These are phyloP conservation scores for Protobothrops mucrosquamatus DNA, from an alignment of 2,113 vertebrate species.

Conservation along the genomic window DNA sequence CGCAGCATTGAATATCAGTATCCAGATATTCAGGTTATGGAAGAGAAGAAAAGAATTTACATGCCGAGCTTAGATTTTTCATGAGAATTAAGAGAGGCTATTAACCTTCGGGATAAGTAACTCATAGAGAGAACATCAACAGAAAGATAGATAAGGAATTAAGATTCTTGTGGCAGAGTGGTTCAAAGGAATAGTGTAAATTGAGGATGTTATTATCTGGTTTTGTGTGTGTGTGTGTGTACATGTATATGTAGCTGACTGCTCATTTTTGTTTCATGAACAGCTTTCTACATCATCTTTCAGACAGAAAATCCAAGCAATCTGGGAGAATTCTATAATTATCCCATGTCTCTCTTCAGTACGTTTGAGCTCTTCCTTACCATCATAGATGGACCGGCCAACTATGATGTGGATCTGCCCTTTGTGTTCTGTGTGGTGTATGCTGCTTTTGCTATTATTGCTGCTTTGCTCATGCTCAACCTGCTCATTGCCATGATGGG, in stretches of 20 bases:
- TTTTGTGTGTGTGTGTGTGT: not conserved
- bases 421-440: conserved; percentile 84
- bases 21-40: not conserved
- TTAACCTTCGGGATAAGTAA: not conserved
- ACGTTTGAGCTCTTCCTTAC: conserved; percentile 91
- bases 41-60: not conserved
- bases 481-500: conserved; percentile 96
- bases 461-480: conserved; percentile 87
- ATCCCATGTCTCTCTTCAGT: conserved; percentile 84
- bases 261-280: not conserved
- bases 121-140: not conserved
- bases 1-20: not conserved
- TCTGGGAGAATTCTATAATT: conserved; percentile 81
- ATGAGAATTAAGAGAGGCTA: not conserved
- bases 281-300: conserved; percentile 89
- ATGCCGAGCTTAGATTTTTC: not conserved
- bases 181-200: not conserved
- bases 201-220: not conserved
- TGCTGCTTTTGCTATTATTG: conserved; percentile 82
- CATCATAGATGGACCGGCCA: conserved; percentile 87
- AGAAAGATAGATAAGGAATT: not conserved
- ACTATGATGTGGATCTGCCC: conserved; percentile 78
- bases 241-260: not conserved
- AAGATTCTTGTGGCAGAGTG: not conserved
- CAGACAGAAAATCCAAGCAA: conserved; percentile 82